Evolutionary conservation across 2,113 vertebrate species (phyloP), one percentile per base, ranked within the genome.

Genomic region (Tragelaphus strepsiceros): DNA sequence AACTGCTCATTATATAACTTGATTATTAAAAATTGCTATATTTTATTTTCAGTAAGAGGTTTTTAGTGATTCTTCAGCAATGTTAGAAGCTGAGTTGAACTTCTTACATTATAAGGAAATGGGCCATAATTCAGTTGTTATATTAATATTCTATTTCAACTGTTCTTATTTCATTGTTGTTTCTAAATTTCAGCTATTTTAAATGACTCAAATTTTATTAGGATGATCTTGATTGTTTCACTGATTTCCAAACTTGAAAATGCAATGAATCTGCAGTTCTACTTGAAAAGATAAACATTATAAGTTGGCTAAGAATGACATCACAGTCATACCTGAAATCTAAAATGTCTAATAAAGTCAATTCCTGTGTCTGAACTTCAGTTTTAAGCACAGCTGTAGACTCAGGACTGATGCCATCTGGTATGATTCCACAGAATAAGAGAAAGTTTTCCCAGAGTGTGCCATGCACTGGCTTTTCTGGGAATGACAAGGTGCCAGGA

Each of bases 311-410:
- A 88, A 17, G 39, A 98, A 92, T 90, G 95, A 12, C 7, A 7
- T 95, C 71, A 62, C 49, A 56, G 4, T 88, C 56, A 93, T 74
- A 90, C 80, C 87, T 92, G 94, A n/a, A 43, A 67, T 56, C 88
- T 21, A n/a, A 87, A 78, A 32, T 94, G 88, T 88, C 83, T 84
- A 19, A 87, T 91, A 80, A 93, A 94, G 71, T 62, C 14, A 16
- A 54, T 80, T 92, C 94, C 43, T 7, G 1, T 90, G 93, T 95
- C 83, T 77, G 39, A 64, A 39, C 85, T 43, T 0, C 5, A 91
- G 49, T 95, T 96, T 96, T 92, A 96, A 92, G 90, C 84, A 74
- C 74, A 97, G 83, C 84, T 93, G 88, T 90, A 80, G 82, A 96
- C 56, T 8, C 90, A 83, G 94, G 91, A 78, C 88, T 28, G 67